phyloP scores from a whole-genome alignment of 2,888 invertebrate species.

The Eutolmus rufibarbis region DNA sequence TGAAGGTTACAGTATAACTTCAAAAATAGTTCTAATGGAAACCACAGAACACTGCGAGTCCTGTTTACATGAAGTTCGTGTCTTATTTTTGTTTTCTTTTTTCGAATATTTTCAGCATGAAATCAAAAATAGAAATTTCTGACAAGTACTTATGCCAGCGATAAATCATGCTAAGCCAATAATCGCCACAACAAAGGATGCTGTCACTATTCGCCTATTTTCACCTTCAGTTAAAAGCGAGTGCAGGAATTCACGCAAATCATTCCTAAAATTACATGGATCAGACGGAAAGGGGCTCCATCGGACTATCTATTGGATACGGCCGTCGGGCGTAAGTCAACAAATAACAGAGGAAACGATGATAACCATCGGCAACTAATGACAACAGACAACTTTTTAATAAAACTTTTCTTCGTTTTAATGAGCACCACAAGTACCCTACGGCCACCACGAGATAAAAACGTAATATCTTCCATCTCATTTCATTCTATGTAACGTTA shows the following conservation, averaged over 20 bases:
- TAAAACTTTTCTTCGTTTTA: not conserved
- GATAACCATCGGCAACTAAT: not conserved
- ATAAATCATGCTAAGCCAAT: not conserved
- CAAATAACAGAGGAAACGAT: not conserved
- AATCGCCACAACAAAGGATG: not conserved
- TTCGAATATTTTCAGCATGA: not conserved
- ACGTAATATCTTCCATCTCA: not conserved
- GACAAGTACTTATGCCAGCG: not conserved
- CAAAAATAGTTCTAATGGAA: not conserved
- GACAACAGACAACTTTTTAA: not conserved
- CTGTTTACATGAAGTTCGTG: not conserved
- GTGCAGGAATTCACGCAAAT: not conserved
- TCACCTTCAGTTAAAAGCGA: not conserved
- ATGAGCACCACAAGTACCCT: not conserved
- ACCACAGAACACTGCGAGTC: not conserved
- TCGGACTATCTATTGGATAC: not conserved
- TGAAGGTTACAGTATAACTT: not conserved
- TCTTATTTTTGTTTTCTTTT: not conserved
- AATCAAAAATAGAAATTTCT: not conserved
- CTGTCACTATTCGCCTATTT: not conserved
- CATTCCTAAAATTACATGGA: not conserved
- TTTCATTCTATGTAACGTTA: not conserved
- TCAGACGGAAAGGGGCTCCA: not conserved
- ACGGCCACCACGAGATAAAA: not conserved
- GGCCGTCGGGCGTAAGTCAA: not conserved